These are phyloP conservation scores for Aphelinus certus DNA, from an alignment of 1,140 invertebrate genomes.

Conservation along the genomic window DNA sequence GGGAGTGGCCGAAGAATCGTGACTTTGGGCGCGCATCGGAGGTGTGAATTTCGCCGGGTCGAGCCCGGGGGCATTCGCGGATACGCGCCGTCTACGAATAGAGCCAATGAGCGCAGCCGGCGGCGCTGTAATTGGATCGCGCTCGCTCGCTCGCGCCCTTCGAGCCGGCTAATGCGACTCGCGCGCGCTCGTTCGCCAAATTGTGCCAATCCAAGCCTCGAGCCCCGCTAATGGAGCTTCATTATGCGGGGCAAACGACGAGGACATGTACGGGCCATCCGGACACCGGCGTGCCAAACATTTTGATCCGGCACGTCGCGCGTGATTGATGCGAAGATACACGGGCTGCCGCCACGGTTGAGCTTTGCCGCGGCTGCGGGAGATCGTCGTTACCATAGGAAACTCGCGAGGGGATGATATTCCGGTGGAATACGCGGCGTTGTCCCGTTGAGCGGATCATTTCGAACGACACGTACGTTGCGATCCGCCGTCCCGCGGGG, in stretches of 20 bases:
- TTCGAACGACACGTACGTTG: too few relatives aligned
- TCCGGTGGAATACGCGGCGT: too few relatives aligned
- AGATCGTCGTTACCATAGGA: too few relatives aligned
- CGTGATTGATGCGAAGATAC: neutral
- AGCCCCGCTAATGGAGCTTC: neutral
- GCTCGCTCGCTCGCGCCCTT: neutral
- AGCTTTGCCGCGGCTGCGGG: too few relatives aligned
- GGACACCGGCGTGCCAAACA: conserved; percentile 17
- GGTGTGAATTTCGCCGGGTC: conserved; percentile 6
- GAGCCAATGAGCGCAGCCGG: conserved; percentile 54
- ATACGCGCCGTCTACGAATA: conserved; percentile 64
- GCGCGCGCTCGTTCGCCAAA: conserved; percentile 24
- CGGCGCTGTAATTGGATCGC: conserved; percentile 59
- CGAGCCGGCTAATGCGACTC: too few relatives aligned
- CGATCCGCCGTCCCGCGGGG: too few relatives aligned
- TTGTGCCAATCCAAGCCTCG: conserved; percentile 33
- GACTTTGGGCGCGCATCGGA: conserved; percentile 48
- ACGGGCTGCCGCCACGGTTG: too few relatives aligned
- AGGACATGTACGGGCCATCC: neutral
- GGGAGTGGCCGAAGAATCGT: conserved; percentile 47
- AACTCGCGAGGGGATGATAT: too few relatives aligned
- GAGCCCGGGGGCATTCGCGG: conserved; percentile 55
- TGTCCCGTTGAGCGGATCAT: too few relatives aligned
- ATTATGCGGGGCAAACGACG: neutral
- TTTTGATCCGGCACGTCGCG: conserved; percentile 26